phyloP scores from a whole-genome alignment of 2,888 invertebrate species.

The Seira ritae region DNA sequence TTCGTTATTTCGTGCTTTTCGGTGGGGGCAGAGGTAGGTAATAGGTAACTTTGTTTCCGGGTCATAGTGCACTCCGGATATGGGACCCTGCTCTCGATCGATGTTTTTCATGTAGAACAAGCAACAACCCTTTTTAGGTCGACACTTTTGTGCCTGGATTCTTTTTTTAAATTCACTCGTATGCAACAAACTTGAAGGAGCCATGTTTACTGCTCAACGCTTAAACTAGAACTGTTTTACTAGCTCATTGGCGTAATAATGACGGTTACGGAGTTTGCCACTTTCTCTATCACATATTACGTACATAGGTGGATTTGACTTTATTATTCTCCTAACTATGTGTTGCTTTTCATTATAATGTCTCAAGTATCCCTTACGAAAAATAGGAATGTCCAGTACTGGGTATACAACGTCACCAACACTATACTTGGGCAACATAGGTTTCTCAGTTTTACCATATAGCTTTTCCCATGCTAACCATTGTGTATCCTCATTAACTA shows the following conservation, averaged over 20 bases:
- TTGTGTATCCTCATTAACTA: neutral
- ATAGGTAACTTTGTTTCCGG: neutral
- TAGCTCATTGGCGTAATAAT: neutral
- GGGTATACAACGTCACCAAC: neutral
- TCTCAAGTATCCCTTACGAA: neutral
- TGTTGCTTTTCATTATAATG: neutral
- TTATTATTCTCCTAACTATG: neutral
- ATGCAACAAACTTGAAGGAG: too few relatives aligned
- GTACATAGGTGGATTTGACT: neutral
- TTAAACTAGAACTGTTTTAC: neutral
- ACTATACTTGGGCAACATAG: neutral
- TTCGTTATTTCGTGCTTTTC: neutral
- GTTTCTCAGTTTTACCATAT: neutral
- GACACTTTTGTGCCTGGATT: neutral
- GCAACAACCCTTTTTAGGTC: neutral
- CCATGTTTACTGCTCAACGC: neutral
- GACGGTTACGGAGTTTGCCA: neutral
- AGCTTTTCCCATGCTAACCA: neutral
- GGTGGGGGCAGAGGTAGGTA: neutral
- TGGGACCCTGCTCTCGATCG: neutral
- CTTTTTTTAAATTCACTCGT: neutral
- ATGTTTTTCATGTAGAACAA: constrained; percentile 1
- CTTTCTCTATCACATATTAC: neutral
- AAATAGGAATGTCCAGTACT: neutral
- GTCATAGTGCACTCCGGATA: neutral